Evolutionary conservation across 2,888 invertebrate genomes (phyloP).

Genomic region (Ennomos fuscantarius): DNA sequence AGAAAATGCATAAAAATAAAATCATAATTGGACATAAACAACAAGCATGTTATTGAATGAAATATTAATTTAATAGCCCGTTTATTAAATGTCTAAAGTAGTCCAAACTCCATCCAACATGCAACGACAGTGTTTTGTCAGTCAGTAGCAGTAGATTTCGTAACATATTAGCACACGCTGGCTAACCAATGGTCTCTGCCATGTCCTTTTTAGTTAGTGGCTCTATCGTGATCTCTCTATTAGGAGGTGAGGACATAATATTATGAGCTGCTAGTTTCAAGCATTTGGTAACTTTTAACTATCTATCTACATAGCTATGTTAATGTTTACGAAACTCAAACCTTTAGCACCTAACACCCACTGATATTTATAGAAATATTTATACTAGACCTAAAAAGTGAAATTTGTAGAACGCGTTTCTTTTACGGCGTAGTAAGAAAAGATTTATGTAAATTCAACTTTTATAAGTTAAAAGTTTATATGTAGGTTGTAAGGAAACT

Average conservation of each 20-base stretch:
- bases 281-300: constrained; percentile 42
- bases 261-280: constrained; percentile 35
- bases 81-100: constrained; percentile 5
- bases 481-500: too few species aligned
- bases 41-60: too few species aligned
- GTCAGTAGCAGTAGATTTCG: constrained; percentile 47
- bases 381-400: too few species aligned
- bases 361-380: background rate
- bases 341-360: background rate
- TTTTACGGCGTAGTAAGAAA: too few species aligned
- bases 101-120: constrained; percentile 26
- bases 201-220: constrained; percentile 63
- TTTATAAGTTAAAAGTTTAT: too few species aligned
- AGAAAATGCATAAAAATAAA: background rate
- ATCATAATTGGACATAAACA: background rate
- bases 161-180: constrained; percentile 59
- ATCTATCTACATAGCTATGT: constrained; percentile 36
- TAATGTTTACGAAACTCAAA: constrained; percentile 35
- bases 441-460: too few species aligned
- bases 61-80: background rate
- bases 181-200: constrained; percentile 56
- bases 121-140: constrained; percentile 33
- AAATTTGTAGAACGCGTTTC: too few species aligned
- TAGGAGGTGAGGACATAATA: constrained; percentile 63
- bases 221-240: constrained; percentile 74